Evolutionary conservation across 2,113 vertebrate species (phyloP), one percentile per base, ranked within the genome.

Genomic region (Corydoras sp.): DNA sequence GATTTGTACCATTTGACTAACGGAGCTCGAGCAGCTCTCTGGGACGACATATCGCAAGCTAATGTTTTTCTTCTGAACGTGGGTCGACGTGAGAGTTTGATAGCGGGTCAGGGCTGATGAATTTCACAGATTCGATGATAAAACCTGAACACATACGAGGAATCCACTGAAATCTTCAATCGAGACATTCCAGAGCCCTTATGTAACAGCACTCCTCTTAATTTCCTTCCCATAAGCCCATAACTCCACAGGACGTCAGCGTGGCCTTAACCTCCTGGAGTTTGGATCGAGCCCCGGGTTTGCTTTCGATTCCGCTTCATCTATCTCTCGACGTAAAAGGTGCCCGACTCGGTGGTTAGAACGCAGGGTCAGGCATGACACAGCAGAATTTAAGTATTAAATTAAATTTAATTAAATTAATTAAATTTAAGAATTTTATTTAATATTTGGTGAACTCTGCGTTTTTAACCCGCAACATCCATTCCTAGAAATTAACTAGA

Each of bases 61-160:
- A 71, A 68, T 10, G 59, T 61, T 76, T 73, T 67, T 77, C 64
- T 77, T 70, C 58, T 62, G 59, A 77, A 74, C 72, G 49, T 50
- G 53, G 54, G n/a, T n/a, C 1, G 4, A 10, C 4, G 53, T 24
- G 18, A 24, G 2, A 55, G 54, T 59, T 55, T n/a, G 58, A 61
- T 65, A 53, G 69, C 6, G 31, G 35, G 29, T 69, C 63, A n/a
- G 63, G 64, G 55, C 65, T 81, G 77, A 86, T 80, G 79, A 69
- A 67, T 82, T 84, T 70, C 49, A 67, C 81, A 86, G 83, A 84
- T 66, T 69, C 11, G 3, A 63, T 58, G 75, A 72, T 48, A 62
- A 74, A 69, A 7, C 13, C 61, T 69, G 4, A 49, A 70, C 70
- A 53, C 53, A 71, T 58, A 71, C 18, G 54, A 72, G 74, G 63